Conservation (phyloP, 2,888 invertebrate genomes). For the Pemphredon lugubris region DNA sequence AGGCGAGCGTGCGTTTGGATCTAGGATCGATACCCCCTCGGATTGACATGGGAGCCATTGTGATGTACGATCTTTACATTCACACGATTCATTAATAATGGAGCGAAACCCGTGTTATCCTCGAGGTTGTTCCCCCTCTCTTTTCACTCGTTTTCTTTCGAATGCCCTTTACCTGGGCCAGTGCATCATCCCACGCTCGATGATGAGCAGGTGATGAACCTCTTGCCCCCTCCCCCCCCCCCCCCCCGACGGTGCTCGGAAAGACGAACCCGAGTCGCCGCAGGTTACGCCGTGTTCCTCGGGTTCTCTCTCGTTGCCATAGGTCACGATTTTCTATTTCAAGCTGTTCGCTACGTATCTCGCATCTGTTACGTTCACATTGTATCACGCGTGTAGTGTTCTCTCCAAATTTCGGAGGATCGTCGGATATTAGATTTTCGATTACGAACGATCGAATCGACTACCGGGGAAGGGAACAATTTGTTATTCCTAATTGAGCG, state of each 20-base stretch:
- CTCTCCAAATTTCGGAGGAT: background rate
- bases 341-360: conserved; percentile 31
- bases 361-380: conserved; percentile 48
- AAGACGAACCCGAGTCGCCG: conserved; percentile 21
- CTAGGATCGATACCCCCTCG: conserved; percentile 53
- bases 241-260: conserved; percentile 24
- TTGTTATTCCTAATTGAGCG: conserved; percentile 21
- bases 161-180: conserved; percentile 58
- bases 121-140: conserved; percentile 49
- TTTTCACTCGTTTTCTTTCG: conserved; percentile 58
- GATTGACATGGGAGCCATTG: conserved; percentile 57
- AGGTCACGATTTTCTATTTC: conserved; percentile 59
- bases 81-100: conserved; percentile 70
- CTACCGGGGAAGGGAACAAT: background rate
- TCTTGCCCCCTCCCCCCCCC: conserved; percentile 16
- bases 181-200: conserved; percentile 67
- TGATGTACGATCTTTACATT: conserved; percentile 61
- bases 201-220: conserved; percentile 73
- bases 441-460: background rate
- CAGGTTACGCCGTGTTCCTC: conserved; percentile 49
- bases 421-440: background rate
- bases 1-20: conserved; percentile 38
- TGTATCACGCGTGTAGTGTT: background rate
- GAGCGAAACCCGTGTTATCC: conserved; percentile 61
- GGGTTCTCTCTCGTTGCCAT: conserved; percentile 50